These are phyloP conservation scores for Neotoxoptera formosana DNA, from an alignment of 1,140 invertebrate genomes.

Conservation along the genomic window DNA sequence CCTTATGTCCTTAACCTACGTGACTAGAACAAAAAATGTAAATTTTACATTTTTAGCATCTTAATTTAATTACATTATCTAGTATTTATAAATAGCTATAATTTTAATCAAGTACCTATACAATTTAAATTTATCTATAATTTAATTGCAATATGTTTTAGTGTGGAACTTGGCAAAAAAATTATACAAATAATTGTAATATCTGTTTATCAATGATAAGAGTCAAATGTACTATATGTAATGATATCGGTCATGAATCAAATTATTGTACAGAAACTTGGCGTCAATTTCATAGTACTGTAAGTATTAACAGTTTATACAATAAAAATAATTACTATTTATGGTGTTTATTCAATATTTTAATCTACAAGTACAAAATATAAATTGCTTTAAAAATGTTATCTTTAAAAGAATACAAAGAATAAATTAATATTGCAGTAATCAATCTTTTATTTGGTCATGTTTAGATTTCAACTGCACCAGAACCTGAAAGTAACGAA, in stretches of 20 bases:
- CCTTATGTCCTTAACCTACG: neutral
- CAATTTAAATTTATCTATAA: neutral
- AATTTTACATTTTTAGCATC: neutral
- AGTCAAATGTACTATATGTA: conserved; percentile 35
- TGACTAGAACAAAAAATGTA: too few relatives aligned
- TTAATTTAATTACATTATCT: neutral
- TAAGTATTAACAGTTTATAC: conserved; percentile 13
- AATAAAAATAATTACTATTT: neutral
- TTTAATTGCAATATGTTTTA: conserved; percentile 13
- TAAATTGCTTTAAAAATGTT: neutral
- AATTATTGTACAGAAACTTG: conserved; percentile 44
- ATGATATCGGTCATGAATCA: conserved; percentile 39
- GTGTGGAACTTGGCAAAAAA: conserved; percentile 46
- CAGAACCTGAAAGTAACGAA: conserved; percentile 6
- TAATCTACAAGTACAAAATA: neutral
- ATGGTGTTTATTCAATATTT: neutral
- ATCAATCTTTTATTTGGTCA: neutral
- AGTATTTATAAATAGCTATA: neutral
- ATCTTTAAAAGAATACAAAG: neutral
- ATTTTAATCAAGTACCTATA: neutral
- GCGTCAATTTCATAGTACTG: conserved; percentile 51
- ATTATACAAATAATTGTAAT: conserved; percentile 45
- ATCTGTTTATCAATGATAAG: conserved; percentile 38
- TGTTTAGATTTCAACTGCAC: conserved; percentile 50
- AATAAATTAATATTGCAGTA: neutral